Conservation (phyloP, 2,888 invertebrate genomes). For the Drosophila falleni region DNA sequence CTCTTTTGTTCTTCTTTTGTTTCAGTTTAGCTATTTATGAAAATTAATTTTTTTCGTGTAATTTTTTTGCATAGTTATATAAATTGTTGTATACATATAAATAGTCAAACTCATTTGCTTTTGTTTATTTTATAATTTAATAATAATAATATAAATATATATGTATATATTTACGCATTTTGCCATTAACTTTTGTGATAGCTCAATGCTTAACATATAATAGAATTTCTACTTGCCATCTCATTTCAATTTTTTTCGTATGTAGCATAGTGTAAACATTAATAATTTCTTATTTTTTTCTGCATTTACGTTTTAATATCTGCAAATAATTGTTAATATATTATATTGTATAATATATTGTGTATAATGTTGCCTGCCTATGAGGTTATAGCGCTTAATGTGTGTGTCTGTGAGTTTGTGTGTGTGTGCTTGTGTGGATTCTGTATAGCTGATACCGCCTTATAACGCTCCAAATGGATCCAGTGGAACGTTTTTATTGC, state of each 20-base stretch:
- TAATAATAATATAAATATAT: constrained; percentile 57
- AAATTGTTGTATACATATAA: constrained; percentile 75
- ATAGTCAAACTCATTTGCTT: constrained; percentile 71
- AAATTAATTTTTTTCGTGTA: constrained; percentile 47
- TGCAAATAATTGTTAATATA: constrained; percentile 56
- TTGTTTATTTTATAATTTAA: constrained; percentile 39
- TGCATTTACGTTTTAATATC: constrained; percentile 48
- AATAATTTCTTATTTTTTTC: constrained; percentile 47
- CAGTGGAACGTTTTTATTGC: constrained; percentile 86
- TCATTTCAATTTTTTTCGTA: constrained; percentile 45
- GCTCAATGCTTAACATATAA: constrained; percentile 66
- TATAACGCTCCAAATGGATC: constrained; percentile 87
- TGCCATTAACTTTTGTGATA: constrained; percentile 47
- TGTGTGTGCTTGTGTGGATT: constrained; percentile 20
- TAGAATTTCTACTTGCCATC: constrained; percentile 57
- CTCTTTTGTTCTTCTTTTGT: constrained; percentile 19
- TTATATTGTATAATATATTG: constrained; percentile 34
- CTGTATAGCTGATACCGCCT: constrained; percentile 50
- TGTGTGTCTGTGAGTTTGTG: constrained; percentile 29
- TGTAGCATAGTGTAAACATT: constrained; percentile 62
- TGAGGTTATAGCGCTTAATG: constrained; percentile 70
- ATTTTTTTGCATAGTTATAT: constrained; percentile 57
- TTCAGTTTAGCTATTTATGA: constrained; percentile 61
- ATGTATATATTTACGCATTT: constrained; percentile 60
- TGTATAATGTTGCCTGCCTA: constrained; percentile 51